These are phyloP conservation scores for Gymnoscopelus microlampas DNA, from an alignment of 2,797 vertebrate species.

Conservation along the genomic window DNA sequence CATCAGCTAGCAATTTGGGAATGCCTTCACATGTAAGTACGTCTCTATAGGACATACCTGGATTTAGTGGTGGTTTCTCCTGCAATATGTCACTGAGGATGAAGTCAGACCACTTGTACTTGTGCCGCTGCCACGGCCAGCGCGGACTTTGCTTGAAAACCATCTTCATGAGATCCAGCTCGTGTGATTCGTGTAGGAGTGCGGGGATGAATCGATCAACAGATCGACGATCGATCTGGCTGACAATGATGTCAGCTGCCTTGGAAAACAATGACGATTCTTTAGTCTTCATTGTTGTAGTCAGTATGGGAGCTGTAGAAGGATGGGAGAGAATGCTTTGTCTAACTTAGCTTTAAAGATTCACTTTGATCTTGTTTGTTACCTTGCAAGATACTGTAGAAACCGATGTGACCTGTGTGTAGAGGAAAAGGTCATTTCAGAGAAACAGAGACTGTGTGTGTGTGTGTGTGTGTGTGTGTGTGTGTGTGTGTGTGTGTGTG, in stretches of 20 bases:
- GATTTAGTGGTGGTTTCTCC: conserved; percentile 72
- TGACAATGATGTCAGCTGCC: conserved; percentile 88
- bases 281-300: conserved; percentile 1
- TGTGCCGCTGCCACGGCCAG: conserved; percentile 85
- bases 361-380: conserved; percentile 15
- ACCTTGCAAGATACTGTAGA: too few relatives aligned
- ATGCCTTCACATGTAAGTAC: neutral
- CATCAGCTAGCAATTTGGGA: neutral
- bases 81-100: conserved; percentile 85
- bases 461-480: neutral
- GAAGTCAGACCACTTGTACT: conserved; percentile 88
- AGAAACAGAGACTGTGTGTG: neutral
- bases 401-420: too few relatives aligned
- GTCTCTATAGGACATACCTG: conserved; percentile 71
- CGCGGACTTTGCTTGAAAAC: conserved; percentile 50
- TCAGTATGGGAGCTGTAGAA: neutral
- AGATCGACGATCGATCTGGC: conserved; percentile 80
- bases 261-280: conserved; percentile 89
- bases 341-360: neutral
- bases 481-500: too few relatives aligned
- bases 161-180: conserved; percentile 85
- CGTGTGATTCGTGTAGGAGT: conserved; percentile 86
- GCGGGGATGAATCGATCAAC: conserved; percentile 82
- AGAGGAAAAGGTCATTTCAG: too few relatives aligned
- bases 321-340: conserved; percentile 21